Evolutionary conservation across 2,797 vertebrate genomes (phyloP), one percentile per base, ranked within the genome.

Genomic region (Phrynocephalus guinanensis): DNA sequence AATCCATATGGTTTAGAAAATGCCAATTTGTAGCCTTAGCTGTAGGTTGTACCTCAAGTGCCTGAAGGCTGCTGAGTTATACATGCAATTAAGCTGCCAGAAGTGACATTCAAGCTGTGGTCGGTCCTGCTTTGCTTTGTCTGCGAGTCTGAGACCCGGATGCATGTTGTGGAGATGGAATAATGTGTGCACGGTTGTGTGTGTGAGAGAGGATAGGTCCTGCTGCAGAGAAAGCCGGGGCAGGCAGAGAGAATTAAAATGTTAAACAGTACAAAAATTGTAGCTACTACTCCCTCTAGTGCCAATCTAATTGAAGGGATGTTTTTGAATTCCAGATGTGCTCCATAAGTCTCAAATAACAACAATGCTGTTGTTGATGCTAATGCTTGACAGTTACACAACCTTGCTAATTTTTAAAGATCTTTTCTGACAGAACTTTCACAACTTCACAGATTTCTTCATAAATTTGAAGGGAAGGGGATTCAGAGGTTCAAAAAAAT

Each of bases 201-300:
- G 28, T 88, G 3, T 75, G 63, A 6, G 16, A 91, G 82, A 0
- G 5, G 66, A 18, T 0, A 33, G n/a, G 33, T 44, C 50, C 33
- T 68, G 67, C 71, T 20, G 10, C 56, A 66, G 79, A 52, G 26
- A 71, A 13, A 48, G 5, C 33, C 16, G 44, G 75, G 20, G 38
- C 5, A 16, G 44, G 11, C 9, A 13, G 20, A 5, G 7, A 56
- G 70, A 79, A 84, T 72, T 52, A 30, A 79, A 79, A 84, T 50
- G 67, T 84, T 60, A 84, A 88, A 79, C 78, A 11, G 72, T 83
- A 73, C 86, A 20, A 87, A 85, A 20, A 30, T 38, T 81, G 5
- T 73, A 66, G 70, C 66, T 82, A 73, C 33, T 87, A 75, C 33
- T 50, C 88, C 86, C 16, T 88, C 89, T 88, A 85, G 84, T 88